Conservation (phyloP, 2,888 invertebrate species). For the Apotomis turbidana region DNA sequence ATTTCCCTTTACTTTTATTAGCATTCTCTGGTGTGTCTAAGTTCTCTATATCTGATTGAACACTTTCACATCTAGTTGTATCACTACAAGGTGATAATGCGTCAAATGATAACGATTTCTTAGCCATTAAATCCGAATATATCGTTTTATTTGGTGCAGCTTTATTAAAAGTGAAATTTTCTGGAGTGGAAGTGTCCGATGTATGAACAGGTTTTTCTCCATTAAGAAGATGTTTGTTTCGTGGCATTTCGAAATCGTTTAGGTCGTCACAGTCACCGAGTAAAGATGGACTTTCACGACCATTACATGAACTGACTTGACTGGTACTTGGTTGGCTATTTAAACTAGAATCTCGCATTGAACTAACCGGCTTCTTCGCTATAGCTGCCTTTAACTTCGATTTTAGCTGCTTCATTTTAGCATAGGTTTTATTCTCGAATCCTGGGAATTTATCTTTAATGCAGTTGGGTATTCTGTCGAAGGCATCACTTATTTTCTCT, state of each 20-base stretch:
- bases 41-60: conserved; percentile 53
- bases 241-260: conserved; percentile 32
- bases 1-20: conserved; percentile 70
- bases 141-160: conserved; percentile 56
- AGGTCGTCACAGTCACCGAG: conserved; percentile 22
- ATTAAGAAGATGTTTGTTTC: conserved; percentile 19
- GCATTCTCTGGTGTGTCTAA: conserved; percentile 52
- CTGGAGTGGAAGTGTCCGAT: conserved; percentile 64
- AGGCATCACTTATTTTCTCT: conserved; percentile 85
- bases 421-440: conserved; percentile 82
- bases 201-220: conserved; percentile 21
- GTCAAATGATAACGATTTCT: conserved; percentile 65
- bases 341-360: conserved; percentile 11
- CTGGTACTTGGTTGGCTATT: conserved; percentile 39
- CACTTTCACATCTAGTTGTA: conserved; percentile 50
- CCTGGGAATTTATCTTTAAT: conserved; percentile 85
- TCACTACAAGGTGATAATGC: conserved; percentile 58
- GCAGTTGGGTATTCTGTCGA: conserved; percentile 86
- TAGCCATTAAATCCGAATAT: conserved; percentile 59
- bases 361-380: conserved; percentile 69
- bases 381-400: conserved; percentile 81
- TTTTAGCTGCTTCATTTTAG: conserved; percentile 82
- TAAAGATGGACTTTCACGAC: conserved; percentile 34
- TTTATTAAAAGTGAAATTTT: conserved; percentile 53
- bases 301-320: conserved; percentile 23